Evolutionary conservation across 1,140 invertebrate species (phyloP).

Genomic region (Drepana arcuata): DNA sequence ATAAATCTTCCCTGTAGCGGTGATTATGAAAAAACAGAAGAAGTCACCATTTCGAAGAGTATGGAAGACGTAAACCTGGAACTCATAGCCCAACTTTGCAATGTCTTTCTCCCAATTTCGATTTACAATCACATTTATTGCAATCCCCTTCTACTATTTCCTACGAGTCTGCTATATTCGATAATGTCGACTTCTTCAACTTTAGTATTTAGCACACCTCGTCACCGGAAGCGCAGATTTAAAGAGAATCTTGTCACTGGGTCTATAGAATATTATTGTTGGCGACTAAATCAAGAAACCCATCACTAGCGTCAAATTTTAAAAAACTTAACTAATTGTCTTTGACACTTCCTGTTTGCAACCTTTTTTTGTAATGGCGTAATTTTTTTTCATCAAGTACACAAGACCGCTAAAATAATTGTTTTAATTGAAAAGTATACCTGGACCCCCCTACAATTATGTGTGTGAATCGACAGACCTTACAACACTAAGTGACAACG

Average conservation of each 20-base stretch:
- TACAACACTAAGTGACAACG: too few species aligned
- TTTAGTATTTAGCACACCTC: slow-evolving; percentile 2
- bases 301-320: too few species aligned
- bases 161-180: slow-evolving; percentile 2
- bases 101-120: slow-evolving; percentile 2
- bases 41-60: slow-evolving; percentile 2
- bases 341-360: too few species aligned
- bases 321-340: too few species aligned
- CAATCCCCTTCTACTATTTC: slow-evolving; percentile 2
- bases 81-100: slow-evolving; percentile 1
- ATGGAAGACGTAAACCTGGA: neutral
- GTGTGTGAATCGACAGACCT: slow-evolving; percentile 1
- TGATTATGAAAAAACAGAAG: slow-evolving; percentile 2
- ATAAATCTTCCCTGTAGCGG: slow-evolving; percentile 1
- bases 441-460: too few species aligned
- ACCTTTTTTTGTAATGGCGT: too few species aligned
- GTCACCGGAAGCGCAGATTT: slow-evolving; percentile 1
- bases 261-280: slow-evolving; percentile 2
- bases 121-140: slow-evolving; percentile 2
- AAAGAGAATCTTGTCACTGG: neutral
- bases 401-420: too few species aligned
- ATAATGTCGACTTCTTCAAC: slow-evolving; percentile 3
- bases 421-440: too few species aligned
- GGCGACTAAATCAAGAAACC: too few species aligned
- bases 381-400: too few species aligned